Conservation (phyloP, 2,888 invertebrate species). For the Cataglyphis albicans region DNA sequence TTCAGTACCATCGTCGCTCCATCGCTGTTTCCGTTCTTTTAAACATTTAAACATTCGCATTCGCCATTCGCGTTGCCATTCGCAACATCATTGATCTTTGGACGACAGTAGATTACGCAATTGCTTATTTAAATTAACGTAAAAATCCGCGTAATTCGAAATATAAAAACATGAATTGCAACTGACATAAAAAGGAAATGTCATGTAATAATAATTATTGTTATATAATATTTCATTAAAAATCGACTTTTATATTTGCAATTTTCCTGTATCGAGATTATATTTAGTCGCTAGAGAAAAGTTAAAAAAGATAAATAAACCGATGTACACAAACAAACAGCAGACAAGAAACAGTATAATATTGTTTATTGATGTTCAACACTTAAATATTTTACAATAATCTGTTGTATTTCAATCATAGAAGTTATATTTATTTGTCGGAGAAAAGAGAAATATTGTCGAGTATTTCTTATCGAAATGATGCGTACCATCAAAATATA, state of each 20-base stretch:
- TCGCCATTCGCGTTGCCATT: background rate
- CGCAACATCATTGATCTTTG: background rate
- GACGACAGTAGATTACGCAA: background rate
- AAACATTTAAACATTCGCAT: constrained; percentile 15
- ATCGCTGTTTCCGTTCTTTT: constrained; percentile 17
- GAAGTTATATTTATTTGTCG: background rate
- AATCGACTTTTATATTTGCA: constrained; percentile 12
- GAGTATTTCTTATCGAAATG: background rate
- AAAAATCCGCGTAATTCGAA: background rate
- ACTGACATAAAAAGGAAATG: background rate
- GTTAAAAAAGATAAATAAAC: background rate
- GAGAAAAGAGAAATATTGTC: background rate
- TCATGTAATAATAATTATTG: background rate
- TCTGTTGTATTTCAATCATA: background rate
- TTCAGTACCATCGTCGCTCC: constrained; percentile 1
- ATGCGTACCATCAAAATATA: background rate
- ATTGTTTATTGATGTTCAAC: background rate
- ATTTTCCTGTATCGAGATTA: background rate
- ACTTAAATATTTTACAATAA: background rate
- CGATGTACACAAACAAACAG: background rate
- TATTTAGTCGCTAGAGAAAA: background rate
- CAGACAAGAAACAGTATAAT: background rate
- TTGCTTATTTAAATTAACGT: background rate
- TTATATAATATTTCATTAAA: constrained; percentile 13
- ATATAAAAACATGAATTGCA: background rate